These are phyloP conservation scores for Zaprionus nigranus DNA, from an alignment of 1,140 invertebrate genomes.

Conservation along the genomic window DNA sequence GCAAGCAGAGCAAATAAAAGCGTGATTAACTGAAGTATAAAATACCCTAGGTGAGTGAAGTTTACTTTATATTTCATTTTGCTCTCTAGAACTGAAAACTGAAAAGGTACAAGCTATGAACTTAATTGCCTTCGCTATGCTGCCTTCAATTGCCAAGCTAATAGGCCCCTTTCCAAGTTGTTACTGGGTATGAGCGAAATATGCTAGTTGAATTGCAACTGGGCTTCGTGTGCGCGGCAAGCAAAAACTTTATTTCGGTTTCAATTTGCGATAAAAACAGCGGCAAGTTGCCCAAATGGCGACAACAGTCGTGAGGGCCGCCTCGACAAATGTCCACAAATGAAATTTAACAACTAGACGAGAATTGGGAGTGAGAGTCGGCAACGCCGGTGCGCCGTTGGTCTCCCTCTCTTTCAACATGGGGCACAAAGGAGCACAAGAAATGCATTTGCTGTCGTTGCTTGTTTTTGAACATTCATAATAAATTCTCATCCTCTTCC, in stretches of 20 bases:
- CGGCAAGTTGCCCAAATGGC: constrained; percentile 37
- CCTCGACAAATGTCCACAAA: constrained; percentile 53
- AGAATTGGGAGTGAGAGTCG: constrained; percentile 2
- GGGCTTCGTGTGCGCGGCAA: constrained; percentile 10
- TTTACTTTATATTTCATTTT: not conserved
- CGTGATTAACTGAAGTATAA: not conserved
- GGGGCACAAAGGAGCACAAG: constrained; percentile 62
- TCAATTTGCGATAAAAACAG: constrained; percentile 80
- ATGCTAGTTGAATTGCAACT: constrained; percentile 29
- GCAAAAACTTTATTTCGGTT: constrained; percentile 76
- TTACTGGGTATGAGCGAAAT: constrained; percentile 24
- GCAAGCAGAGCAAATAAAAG: constrained; percentile 14
- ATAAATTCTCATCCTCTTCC: constrained; percentile 64
- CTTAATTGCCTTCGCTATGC: not conserved
- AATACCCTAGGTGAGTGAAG: constrained; percentile 11
- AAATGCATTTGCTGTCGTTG: constrained; percentile 70
- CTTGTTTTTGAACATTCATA: constrained; percentile 79
- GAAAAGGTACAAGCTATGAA: no score
- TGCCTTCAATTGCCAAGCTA: not conserved
- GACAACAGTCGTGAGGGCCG: constrained; percentile 65
- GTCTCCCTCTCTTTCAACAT: constrained; percentile 30
- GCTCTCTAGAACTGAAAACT: no score
- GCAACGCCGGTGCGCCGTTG: constrained; percentile 9
- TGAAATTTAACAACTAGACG: constrained; percentile 78
- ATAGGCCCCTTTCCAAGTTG: not conserved